These are phyloP conservation scores for Arremon aurantiirostris DNA, from an alignment of 2,797 vertebrate species.

Conservation along the genomic window DNA sequence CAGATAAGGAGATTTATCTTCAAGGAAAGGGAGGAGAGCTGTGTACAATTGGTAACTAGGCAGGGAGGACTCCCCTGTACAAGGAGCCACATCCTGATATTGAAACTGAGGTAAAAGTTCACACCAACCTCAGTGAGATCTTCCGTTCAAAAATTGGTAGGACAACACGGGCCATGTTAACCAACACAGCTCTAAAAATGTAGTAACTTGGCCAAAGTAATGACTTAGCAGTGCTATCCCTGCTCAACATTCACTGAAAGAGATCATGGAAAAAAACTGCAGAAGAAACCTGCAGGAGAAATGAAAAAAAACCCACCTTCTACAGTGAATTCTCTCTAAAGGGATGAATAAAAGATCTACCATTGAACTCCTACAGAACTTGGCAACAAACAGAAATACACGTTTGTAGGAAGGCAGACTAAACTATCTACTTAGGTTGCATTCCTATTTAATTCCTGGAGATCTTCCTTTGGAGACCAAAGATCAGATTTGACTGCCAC, in stretches of 20 bases:
- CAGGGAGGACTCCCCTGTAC: constrained; percentile 55
- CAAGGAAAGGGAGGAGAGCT: constrained; percentile 66
- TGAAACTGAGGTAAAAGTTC: constrained; percentile 58
- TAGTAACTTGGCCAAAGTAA: not conserved
- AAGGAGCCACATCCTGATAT: constrained; percentile 64
- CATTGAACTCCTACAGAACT: not conserved
- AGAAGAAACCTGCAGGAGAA: not conserved
- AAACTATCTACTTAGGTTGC: not conserved
- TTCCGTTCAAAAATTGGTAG: not conserved
- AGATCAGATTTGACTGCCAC: not conserved
- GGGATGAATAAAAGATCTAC: not conserved
- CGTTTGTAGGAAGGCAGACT: not conserved
- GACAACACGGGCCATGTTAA: not conserved
- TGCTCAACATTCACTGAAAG: not conserved
- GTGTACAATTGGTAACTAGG: constrained; percentile 43
- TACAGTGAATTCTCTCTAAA: not conserved
- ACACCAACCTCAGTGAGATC: constrained; percentile 21
- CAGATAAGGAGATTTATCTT: constrained; percentile 65
- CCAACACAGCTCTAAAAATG: not conserved
- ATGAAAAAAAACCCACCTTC: not conserved
- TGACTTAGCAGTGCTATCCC: not conserved
- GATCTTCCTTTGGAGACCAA: not conserved
- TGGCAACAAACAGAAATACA: fast-evolving
- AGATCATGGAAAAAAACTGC: not conserved
- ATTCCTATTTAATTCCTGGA: not conserved